Evolutionary conservation across 1,140 invertebrate species (phyloP).

Genomic region (Drosophila serrata): DNA sequence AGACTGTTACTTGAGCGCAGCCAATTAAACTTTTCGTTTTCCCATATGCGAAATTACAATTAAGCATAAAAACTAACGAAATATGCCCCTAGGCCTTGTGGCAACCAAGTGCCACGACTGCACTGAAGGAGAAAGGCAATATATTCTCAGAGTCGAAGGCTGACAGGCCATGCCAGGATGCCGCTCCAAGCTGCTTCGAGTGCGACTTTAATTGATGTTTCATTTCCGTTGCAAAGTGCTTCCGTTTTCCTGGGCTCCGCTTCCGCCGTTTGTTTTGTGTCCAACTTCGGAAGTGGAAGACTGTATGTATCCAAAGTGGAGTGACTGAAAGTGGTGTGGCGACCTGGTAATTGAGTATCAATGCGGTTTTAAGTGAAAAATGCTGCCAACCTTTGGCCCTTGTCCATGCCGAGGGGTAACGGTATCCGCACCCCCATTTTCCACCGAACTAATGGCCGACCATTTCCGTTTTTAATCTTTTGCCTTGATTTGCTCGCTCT

Average conservation of each 20-base stretch:
- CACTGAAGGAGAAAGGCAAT: slow-evolving; percentile 38
- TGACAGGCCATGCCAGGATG: slow-evolving; percentile 5
- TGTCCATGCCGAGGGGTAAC: not conserved
- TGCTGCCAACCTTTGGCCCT: slow-evolving; percentile 40
- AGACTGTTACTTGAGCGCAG: slow-evolving; percentile 18
- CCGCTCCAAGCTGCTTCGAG: slow-evolving; percentile 28
- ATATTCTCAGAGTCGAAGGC: slow-evolving; percentile 34
- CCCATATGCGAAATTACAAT: slow-evolving; percentile 58
- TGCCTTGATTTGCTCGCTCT: slow-evolving; percentile 69
- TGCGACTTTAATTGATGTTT: slow-evolving; percentile 84
- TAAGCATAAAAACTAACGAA: slow-evolving; percentile 66
- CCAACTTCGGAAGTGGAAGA: not conserved
- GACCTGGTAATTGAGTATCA: slow-evolving; percentile 82
- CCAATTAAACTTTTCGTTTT: slow-evolving; percentile 53
- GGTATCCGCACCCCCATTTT: not conserved
- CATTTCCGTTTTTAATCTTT: slow-evolving; percentile 78
- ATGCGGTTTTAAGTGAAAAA: slow-evolving; percentile 85
- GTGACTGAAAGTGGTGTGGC: slow-evolving; percentile 7
- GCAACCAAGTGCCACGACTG: slow-evolving; percentile 18
- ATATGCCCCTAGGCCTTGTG: slow-evolving; percentile 43
- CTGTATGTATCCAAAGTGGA: slow-evolving; percentile 1
- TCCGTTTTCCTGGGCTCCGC: slow-evolving; percentile 73
- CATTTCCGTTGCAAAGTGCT: slow-evolving; percentile 84
- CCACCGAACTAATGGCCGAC: slow-evolving; percentile 35
- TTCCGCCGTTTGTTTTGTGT: slow-evolving; percentile 71